phyloP scores from a whole-genome alignment of 2,888 invertebrate genomes.

The Drepana falcataria region DNA sequence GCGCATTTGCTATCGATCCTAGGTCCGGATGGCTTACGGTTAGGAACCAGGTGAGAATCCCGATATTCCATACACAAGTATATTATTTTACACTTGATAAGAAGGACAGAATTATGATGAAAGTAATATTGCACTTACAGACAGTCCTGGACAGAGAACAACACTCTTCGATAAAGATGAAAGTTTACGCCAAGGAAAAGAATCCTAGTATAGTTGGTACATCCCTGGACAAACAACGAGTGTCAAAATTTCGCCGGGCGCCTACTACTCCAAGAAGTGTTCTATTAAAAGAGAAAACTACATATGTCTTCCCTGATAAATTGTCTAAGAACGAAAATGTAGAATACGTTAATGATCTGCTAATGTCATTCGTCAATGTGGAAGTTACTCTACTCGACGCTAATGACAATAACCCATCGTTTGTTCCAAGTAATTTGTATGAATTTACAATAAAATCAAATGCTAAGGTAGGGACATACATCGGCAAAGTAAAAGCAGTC shows the following conservation, averaged over 20 bases:
- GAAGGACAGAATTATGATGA: no score
- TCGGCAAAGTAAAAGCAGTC: constrained; percentile 88
- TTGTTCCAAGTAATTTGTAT: constrained; percentile 90
- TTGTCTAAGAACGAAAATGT: constrained; percentile 58
- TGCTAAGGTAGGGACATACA: constrained; percentile 82
- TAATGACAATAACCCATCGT: constrained; percentile 94
- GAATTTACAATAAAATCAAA: constrained; percentile 86
- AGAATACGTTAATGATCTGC: constrained; percentile 62
- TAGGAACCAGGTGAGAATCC: constrained; percentile 74
- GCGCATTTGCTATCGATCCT: constrained; percentile 89
- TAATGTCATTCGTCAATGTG: constrained; percentile 82
- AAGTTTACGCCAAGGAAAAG: constrained; percentile 89
- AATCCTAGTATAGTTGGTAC: constrained; percentile 82
- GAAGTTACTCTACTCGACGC: constrained; percentile 92
- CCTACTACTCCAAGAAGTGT: constrained; percentile 38
- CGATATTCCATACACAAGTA: no score
- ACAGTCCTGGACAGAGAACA: constrained; percentile 88
- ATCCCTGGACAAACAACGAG: constrained; percentile 56
- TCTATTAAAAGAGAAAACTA: constrained; percentile 56
- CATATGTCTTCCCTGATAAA: constrained; percentile 70
- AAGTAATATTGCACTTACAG: constrained; percentile 47
- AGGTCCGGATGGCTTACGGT: constrained; percentile 93
- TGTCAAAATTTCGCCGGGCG: constrained; percentile 60
- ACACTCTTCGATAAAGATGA: constrained; percentile 84
- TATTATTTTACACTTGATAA: no score